A percentile compares a stretch with the other conserved stretches of the same genome.
Conservation (phyloP, 1,140 invertebrate genomes). For the Dreissena polymorpha region DNA sequence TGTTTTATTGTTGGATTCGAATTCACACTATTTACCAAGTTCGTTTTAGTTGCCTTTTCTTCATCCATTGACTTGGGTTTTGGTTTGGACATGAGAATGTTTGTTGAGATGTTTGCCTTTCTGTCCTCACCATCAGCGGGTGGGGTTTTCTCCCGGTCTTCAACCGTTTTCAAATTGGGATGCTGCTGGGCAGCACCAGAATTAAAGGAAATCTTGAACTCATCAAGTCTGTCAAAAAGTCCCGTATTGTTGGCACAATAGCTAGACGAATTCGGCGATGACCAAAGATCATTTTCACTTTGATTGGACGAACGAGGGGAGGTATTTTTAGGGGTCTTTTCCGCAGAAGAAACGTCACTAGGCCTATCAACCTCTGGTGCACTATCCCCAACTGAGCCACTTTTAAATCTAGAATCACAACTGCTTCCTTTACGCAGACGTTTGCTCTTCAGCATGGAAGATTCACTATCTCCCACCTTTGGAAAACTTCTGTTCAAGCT, state of each 20-base stretch:
- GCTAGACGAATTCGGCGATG: slow-evolving; percentile 45
- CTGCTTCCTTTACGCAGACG: slow-evolving; percentile 1
- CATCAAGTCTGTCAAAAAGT: slow-evolving; percentile 30
- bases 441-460: slow-evolving; percentile 12
- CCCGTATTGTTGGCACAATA: slow-evolving; percentile 27
- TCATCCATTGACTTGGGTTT: no score
- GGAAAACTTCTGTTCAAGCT: slow-evolving; percentile 36
- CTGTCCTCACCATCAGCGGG: slow-evolving; percentile 26
- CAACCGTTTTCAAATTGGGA: not conserved
- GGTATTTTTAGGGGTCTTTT: not conserved
- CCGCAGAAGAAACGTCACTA: not conserved
- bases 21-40: no score
- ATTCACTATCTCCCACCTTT: slow-evolving; percentile 35
- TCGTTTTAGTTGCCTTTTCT: no score
- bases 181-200: no score
- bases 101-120: not conserved
- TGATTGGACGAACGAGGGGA: not conserved
- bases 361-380: not conserved
- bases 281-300: slow-evolving; percentile 32
- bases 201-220: slow-evolving; percentile 21
- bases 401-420: slow-evolving; percentile 15
- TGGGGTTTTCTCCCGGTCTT: slow-evolving; percentile 33
- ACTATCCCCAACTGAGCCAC: not conserved
- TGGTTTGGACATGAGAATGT: not conserved
- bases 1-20: no score